phyloP scores from a whole-genome alignment of 1,140 invertebrate species.

The Eriocheir sinensis region DNA sequence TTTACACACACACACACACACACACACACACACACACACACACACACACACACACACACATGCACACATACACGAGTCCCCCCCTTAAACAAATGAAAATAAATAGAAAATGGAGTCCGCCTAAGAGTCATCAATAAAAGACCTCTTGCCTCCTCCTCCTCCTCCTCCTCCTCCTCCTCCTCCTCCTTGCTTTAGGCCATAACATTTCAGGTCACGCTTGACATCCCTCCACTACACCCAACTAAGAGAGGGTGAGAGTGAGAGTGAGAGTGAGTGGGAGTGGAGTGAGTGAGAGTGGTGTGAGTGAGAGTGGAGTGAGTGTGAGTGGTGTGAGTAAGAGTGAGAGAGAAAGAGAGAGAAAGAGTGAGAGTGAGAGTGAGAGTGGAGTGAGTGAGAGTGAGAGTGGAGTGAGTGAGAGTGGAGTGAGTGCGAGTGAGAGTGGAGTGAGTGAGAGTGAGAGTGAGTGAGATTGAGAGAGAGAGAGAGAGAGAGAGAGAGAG shows the following conservation, averaged over 20 bases:
- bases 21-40: background rate
- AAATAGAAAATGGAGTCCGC: background rate
- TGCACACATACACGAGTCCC: background rate
- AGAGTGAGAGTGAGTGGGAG: background rate
- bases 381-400: background rate
- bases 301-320: too few relatives aligned
- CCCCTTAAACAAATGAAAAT: background rate
- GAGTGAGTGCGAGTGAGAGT: too few relatives aligned
- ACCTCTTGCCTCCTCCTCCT: background rate
- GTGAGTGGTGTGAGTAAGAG: too few relatives aligned
- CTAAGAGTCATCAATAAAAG: background rate
- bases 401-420: too few relatives aligned
- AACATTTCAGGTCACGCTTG: constrained; percentile 3
- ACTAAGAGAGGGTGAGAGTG: constrained; percentile 3
- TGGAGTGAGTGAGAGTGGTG: too few relatives aligned
- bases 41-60: constrained; percentile 14
- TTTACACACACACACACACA: too few relatives aligned
- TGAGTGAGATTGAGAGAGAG: constrained; percentile 10
- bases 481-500: background rate
- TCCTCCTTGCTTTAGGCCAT: background rate
- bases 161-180: background rate
- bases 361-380: constrained; percentile 16
- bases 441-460: too few relatives aligned
- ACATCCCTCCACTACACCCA: background rate
- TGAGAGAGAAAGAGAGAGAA: background rate